Percentiles rank a stretch among this genome's conserved stretches.
phyloP scores from a whole-genome alignment of 1,140 invertebrate genomes.

The Harlomillsia oculata region DNA sequence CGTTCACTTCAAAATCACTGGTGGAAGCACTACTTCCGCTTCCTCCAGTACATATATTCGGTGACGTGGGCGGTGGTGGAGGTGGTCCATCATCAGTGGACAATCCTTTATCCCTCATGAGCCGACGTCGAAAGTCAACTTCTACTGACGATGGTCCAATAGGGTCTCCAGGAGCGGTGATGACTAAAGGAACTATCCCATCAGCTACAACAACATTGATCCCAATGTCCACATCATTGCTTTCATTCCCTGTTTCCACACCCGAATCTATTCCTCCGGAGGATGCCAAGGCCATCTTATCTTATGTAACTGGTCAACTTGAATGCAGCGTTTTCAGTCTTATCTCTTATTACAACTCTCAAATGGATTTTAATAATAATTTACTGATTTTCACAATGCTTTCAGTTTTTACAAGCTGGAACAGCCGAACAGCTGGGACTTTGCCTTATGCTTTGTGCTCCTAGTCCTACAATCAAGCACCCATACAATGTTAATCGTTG shows the following conservation, averaged over 20 bases:
- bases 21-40: constrained; percentile 4
- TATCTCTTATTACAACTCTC: too few species aligned
- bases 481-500: too few species aligned
- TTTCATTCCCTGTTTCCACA: constrained; percentile 55
- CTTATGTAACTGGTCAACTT: too few species aligned
- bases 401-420: too few species aligned
- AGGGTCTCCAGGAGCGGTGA: background rate
- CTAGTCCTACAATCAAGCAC: too few species aligned
- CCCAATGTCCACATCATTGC: constrained; percentile 44
- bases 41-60: constrained; percentile 17
- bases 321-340: too few species aligned
- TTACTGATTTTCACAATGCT: too few species aligned
- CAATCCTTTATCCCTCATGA: background rate
- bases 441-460: too few species aligned
- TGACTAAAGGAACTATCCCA: background rate
- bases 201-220: background rate
- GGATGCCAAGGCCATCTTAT: constrained; percentile 10
- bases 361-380: too few species aligned
- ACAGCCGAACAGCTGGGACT: too few species aligned
- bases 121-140: background rate
- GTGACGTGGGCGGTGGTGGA: constrained; percentile 32
- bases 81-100: constrained; percentile 25
- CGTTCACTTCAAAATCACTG: background rate
- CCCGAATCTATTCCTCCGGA: constrained; percentile 46
- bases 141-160: too few species aligned